These are phyloP conservation scores for Labroides dimidiatus DNA, from an alignment of 2,797 vertebrate genomes.

Conservation along the genomic window DNA sequence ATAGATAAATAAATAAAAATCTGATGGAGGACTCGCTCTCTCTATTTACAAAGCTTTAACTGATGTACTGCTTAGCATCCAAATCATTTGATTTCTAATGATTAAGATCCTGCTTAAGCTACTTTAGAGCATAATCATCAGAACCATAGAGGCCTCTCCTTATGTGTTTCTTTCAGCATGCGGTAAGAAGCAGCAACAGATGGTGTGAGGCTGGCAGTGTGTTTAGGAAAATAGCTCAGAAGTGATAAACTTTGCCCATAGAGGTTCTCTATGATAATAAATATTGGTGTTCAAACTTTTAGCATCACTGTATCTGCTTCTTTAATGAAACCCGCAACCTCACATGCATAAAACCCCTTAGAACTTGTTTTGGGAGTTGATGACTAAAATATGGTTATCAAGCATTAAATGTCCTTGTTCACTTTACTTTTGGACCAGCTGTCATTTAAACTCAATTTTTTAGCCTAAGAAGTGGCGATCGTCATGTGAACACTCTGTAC, in stretches of 20 bases:
- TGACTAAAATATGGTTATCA: too few relatives aligned
- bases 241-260: neutral
- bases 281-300: too few relatives aligned
- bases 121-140: neutral
- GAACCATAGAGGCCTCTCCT: too few relatives aligned
- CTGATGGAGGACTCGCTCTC: too few relatives aligned
- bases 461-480: neutral
- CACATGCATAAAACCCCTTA: too few relatives aligned
- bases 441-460: constrained; percentile 23
- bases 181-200: constrained; percentile 3
- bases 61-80: neutral
- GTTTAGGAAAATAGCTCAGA: constrained; percentile 3
- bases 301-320: too few relatives aligned
- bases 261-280: too few relatives aligned
- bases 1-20: too few relatives aligned
- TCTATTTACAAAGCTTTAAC: too few relatives aligned
- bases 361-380: too few relatives aligned
- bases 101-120: constrained; percentile 8
- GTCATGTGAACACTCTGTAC: constrained; percentile 2
- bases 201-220: neutral
- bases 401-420: neutral
- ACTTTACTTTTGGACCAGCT: constrained; percentile 5
- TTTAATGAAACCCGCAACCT: too few relatives aligned
- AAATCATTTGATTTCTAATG: constrained; percentile 1
- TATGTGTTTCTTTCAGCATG: too few relatives aligned